These are phyloP conservation scores for Microhierax caerulescens DNA, from an alignment of 2,797 vertebrate species.

Conservation along the genomic window DNA sequence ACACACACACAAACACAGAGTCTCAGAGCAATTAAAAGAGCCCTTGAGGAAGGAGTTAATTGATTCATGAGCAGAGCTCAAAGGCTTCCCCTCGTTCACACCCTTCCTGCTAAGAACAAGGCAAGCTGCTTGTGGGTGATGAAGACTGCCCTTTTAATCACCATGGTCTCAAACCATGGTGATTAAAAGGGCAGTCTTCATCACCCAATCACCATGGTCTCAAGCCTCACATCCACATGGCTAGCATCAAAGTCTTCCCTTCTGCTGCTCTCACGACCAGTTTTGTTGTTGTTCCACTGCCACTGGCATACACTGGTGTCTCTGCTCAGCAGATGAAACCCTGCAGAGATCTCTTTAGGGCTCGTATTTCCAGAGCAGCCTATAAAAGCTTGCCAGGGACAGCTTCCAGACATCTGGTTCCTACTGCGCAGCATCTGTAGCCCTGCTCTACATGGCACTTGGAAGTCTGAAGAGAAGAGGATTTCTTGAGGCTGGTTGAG, in stretches of 20 bases:
- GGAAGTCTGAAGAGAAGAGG: background rate
- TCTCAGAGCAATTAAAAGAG: background rate
- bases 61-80: background rate
- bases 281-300: background rate
- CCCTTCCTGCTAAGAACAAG: background rate
- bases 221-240: background rate
- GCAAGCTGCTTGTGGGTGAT: background rate
- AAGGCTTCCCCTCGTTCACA: background rate
- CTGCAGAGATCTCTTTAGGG: background rate
- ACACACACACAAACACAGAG: no score
- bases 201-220: background rate
- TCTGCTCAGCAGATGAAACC: background rate
- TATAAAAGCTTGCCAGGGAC: background rate
- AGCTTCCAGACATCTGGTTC: background rate
- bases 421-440: background rate
- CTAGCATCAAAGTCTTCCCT: background rate
- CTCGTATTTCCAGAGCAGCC: background rate
- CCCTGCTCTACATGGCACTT: fast-evolving
- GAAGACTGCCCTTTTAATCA: background rate
- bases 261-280: background rate
- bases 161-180: background rate
- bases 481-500: background rate
- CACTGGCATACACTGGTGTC: background rate
- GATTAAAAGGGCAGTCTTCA: no score
- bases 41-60: background rate